These are phyloP conservation scores for Mesembrinibis cayennensis DNA, from an alignment of 2,113 vertebrate species.

Conservation along the genomic window DNA sequence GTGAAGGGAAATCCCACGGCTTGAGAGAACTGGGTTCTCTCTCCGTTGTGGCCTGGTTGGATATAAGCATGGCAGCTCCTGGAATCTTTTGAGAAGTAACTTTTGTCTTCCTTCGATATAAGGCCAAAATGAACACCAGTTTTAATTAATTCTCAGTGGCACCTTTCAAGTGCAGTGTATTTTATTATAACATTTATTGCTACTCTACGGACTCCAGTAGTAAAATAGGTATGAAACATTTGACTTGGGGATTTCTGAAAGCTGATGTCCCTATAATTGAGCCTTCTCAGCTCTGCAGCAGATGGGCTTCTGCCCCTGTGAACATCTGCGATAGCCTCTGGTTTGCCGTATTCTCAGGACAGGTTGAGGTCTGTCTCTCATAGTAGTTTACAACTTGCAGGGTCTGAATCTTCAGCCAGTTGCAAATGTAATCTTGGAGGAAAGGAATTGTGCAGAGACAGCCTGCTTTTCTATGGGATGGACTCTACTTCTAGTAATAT, in stretches of 20 bases:
- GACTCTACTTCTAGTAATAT: fast-evolving
- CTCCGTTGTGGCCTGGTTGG: fast-evolving
- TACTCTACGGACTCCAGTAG: fast-evolving
- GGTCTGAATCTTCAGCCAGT: background rate
- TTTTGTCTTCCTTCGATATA: background rate
- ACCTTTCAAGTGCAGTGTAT: background rate
- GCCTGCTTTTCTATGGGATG: background rate
- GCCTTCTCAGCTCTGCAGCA: background rate
- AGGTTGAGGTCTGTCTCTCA: fast-evolving
- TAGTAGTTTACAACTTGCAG: background rate
- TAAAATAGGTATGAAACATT: background rate
- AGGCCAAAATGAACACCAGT: background rate
- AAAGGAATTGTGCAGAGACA: background rate
- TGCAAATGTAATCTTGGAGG: background rate
- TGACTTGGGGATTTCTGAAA: background rate
- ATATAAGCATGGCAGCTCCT: background rate
- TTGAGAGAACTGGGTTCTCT: background rate
- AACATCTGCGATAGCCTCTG: background rate
- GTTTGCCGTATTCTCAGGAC: background rate
- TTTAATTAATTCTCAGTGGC: background rate
- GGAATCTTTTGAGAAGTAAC: background rate
- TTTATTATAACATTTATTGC: background rate
- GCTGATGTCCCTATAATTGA: background rate
- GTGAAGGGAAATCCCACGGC: background rate
- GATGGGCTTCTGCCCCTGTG: background rate